Base-by-base conservation (phyloP, 2,888 invertebrate species). In the Heliconius hortense region DNA sequence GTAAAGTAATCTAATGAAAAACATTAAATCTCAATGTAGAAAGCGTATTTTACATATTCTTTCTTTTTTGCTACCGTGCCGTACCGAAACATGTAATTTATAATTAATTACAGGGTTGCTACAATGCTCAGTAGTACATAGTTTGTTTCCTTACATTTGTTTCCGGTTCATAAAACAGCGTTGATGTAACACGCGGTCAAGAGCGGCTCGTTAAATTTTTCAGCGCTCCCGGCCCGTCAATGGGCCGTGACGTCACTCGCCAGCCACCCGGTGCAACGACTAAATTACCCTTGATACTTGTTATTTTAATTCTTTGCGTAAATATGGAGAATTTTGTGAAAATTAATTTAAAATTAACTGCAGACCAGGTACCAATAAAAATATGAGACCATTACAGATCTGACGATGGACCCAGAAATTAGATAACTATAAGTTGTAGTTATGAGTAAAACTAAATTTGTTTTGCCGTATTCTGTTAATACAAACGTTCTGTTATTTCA, bases 81-180 rank as follows among this genome's bases (percentile, higher is more conserved):
- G 4, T 13, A 13, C 13, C 4, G 35, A 10, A 35, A 35, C 1
- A 43, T 15, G 15, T 43, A 43, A 43, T 43, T 43, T 43, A 4
- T 43, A 15, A 43, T 43, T 15, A 15, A 13, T 43, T 15, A 43
- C 43, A 43, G 43, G 43, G 4, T 56, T 56, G 3, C 2, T 18
- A 21, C 21, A 59, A 3, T 3, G 24, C 24, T 59, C 59, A 59
- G 4, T 24, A 24, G 24, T 24, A 13, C 24, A n/a, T 8, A 24
- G 59, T 59, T 59, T 10, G n/a, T 10, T 56, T 56, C 4, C n/a
- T 15, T n/a, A 1, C 1, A 64, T n/a, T n/a, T 10, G n/a, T n/a
- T 64, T 64, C 39, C 18, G 64, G 64, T 64, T 64, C 64, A 64
- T 35, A 15, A 21, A 64, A 39, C 39, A 64, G 31, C n/a, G 35